Conservation (phyloP, 1,140 invertebrate genomes). For the Plodia interpunctella region DNA sequence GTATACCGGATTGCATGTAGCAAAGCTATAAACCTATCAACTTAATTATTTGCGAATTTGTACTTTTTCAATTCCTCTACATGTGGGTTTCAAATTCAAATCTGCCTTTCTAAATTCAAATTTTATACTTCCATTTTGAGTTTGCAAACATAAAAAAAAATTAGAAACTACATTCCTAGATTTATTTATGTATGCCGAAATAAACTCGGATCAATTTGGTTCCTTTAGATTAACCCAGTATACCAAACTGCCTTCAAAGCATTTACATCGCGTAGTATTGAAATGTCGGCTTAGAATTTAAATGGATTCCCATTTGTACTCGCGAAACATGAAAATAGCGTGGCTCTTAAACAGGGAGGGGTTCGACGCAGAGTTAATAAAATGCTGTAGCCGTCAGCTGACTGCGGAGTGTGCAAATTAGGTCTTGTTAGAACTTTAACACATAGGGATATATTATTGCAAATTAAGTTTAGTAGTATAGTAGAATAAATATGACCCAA, state of each 20-base stretch:
- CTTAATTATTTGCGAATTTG: too few relatives aligned
- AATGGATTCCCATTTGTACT: constrained; percentile 78
- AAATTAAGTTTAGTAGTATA: too few relatives aligned
- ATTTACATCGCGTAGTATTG: constrained; percentile 49
- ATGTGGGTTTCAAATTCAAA: too few relatives aligned
- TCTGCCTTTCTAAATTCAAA: too few relatives aligned
- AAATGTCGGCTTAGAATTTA: constrained; percentile 77
- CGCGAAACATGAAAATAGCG: constrained; percentile 77
- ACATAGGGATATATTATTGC: not conserved
- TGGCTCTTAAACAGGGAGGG: constrained; percentile 73
- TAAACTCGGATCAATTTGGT: not conserved
- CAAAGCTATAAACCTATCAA: too few relatives aligned
- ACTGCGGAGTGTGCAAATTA: constrained; percentile 31
- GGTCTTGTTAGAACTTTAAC: not conserved
- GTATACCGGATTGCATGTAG: too few relatives aligned
- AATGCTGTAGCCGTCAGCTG: constrained; percentile 23
- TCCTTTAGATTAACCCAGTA: not conserved
- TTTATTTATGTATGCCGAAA: too few relatives aligned
- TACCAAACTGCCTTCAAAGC: constrained; percentile 13
- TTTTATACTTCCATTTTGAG: not conserved
- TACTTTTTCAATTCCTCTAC: too few relatives aligned
- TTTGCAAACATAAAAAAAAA: not conserved
- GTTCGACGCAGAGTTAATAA: constrained; percentile 45
- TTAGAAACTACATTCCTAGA: too few relatives aligned
- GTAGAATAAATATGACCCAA: too few relatives aligned